phyloP scores from a whole-genome alignment of 1,140 invertebrate species.

The Palaemon carinicauda region DNA sequence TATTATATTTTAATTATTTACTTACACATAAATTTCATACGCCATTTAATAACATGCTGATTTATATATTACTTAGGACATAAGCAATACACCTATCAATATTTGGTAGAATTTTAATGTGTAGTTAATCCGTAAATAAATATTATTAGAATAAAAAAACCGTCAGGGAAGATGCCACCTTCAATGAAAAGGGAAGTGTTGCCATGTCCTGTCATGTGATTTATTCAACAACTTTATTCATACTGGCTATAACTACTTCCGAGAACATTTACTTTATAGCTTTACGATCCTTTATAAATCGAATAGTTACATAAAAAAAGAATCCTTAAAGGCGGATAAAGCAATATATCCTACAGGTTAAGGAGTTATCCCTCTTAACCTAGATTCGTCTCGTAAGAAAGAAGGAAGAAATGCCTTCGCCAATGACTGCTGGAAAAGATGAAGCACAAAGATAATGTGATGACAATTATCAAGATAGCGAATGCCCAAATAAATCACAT shows the following conservation, averaged over 20 bases:
- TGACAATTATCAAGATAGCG: too few species aligned
- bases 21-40: neutral
- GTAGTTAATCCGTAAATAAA: neutral
- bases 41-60: too few species aligned
- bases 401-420: too few species aligned
- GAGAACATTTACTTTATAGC: neutral
- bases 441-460: too few species aligned
- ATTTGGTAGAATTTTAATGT: neutral
- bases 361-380: too few species aligned
- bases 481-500: too few species aligned
- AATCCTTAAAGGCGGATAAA: too few species aligned
- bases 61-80: neutral
- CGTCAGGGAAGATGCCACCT: neutral
- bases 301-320: too few species aligned
- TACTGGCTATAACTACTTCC: neutral
- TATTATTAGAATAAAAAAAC: neutral
- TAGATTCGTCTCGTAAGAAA: too few species aligned
- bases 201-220: neutral
- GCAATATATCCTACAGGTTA: too few species aligned
- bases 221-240: neutral
- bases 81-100: neutral
- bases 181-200: constrained; percentile 20
- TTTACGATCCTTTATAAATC: neutral
- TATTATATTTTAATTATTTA: neutral
- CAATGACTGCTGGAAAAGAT: too few species aligned